Evolutionary conservation across 2,888 invertebrate genomes (phyloP).

Genomic region (Bursaphelenchus okinawaensis): DNA sequence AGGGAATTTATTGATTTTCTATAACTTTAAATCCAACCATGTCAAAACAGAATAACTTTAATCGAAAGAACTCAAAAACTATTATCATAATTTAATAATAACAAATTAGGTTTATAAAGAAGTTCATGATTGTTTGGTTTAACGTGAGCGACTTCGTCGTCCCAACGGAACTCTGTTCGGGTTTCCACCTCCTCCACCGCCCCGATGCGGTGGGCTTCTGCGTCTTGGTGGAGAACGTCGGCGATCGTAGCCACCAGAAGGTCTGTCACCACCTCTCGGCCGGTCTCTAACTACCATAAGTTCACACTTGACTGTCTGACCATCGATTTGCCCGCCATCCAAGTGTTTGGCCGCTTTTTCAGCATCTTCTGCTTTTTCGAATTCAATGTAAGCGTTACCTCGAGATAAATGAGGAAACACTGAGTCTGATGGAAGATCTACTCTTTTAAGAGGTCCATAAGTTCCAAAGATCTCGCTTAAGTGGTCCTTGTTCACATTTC

Average conservation of each 20-base stretch:
- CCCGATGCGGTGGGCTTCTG: constrained; percentile 18
- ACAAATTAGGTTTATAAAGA: background rate
- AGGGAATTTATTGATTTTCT: too few species aligned
- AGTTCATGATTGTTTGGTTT: background rate
- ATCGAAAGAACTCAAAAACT: too few species aligned
- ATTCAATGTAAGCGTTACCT: constrained; percentile 92
- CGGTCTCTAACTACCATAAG: constrained; percentile 21
- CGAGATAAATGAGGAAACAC: constrained; percentile 80
- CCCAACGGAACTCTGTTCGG: constrained; percentile 25
- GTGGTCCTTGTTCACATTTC: constrained; percentile 66
- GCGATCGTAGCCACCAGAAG: background rate
- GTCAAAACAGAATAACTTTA: too few species aligned
- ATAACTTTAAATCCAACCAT: too few species aligned
- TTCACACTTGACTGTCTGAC: constrained; percentile 30
- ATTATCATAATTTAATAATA: too few species aligned
- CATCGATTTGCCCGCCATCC: constrained; percentile 73
- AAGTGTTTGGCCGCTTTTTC: constrained; percentile 98
- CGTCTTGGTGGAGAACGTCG: constrained; percentile 24
- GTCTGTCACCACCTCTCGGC: constrained; percentile 1
- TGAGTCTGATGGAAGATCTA: constrained; percentile 86
- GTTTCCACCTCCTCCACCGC: constrained; percentile 16
- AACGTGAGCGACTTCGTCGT: constrained; percentile 11
- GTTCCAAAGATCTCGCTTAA: constrained; percentile 78
- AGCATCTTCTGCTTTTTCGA: constrained; percentile 84
- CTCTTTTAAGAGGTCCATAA: constrained; percentile 70